Conservation (phyloP, 1,140 invertebrate species). For the Euschistus heros region DNA sequence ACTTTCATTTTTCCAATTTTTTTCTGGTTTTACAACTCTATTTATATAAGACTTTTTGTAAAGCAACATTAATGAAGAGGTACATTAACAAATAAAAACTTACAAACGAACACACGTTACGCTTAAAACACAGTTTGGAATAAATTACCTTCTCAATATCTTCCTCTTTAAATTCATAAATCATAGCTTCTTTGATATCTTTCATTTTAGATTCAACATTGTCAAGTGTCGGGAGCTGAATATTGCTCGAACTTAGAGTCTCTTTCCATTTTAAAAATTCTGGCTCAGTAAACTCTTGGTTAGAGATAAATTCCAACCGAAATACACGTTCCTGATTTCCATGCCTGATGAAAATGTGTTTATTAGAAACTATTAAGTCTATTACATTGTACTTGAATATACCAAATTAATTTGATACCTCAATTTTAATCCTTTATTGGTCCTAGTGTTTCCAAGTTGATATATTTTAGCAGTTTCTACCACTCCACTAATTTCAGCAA, state of each 20-base stretch:
- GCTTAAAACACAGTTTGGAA: no score
- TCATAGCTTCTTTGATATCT: conserved; percentile 79
- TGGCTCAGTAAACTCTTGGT: conserved; percentile 84
- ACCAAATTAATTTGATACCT: conserved; percentile 34
- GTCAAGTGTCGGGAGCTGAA: conserved; percentile 71
- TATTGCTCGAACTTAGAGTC: conserved; percentile 61
- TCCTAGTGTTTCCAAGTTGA: conserved; percentile 76
- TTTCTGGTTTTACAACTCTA: no score
- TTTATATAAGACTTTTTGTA: no score
- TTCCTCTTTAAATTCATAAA: conserved; percentile 80
- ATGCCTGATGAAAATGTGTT: conserved; percentile 47
- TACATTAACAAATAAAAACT: no score
- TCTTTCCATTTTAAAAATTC: conserved; percentile 93
- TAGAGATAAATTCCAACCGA: conserved; percentile 93
- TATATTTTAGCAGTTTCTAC: conserved; percentile 95
- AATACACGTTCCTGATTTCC: conserved; percentile 87
- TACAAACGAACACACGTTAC: no score
- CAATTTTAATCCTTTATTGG: conserved; percentile 73
- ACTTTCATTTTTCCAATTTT: no score
- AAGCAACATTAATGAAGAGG: no score
- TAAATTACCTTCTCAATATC: conserved; percentile 60
- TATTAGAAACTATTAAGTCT: conserved; percentile 13
- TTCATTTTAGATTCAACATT: conserved; percentile 73
- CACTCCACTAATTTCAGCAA: conserved; percentile 88
- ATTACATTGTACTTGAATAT: background rate